phyloP scores from a whole-genome alignment of 1,140 invertebrate genomes.

The Phenacoccus solenopsis region DNA sequence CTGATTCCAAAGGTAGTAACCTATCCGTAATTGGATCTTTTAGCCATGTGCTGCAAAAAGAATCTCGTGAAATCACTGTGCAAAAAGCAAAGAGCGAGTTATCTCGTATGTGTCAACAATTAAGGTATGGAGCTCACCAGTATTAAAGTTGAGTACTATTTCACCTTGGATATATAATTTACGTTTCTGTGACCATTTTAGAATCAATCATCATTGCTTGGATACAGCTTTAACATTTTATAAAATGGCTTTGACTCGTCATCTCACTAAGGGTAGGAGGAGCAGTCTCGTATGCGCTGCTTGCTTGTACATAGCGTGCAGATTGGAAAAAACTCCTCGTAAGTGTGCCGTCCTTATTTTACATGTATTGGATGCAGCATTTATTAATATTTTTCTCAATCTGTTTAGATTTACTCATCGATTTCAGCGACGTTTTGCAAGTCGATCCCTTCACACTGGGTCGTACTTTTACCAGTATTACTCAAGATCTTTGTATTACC shows the following conservation, averaged over 20 bases:
- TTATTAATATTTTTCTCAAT: constrained; percentile 25
- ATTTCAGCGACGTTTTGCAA: constrained; percentile 92
- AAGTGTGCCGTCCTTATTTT: constrained; percentile 49
- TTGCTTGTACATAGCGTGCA: constrained; percentile 94
- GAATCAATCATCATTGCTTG: constrained; percentile 78
- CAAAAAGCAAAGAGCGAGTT: constrained; percentile 76
- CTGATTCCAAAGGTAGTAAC: constrained; percentile 65
- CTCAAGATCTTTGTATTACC: constrained; percentile 79
- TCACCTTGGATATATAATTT: background rate
- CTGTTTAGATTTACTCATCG: constrained; percentile 76
- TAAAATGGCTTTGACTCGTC: constrained; percentile 80
- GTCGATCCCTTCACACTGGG: constrained; percentile 93
- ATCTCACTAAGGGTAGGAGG: constrained; percentile 82
- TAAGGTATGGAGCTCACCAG: constrained; percentile 37
- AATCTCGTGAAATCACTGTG: constrained; percentile 80
- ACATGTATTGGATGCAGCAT: background rate
- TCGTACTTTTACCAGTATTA: constrained; percentile 76
- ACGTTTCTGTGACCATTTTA: constrained; percentile 27
- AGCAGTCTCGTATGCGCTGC: constrained; percentile 88
- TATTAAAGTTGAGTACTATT: constrained; percentile 11
- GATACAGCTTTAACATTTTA: constrained; percentile 93
- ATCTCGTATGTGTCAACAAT: constrained; percentile 58
- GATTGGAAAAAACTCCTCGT: constrained; percentile 86
- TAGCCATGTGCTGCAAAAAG: constrained; percentile 64
- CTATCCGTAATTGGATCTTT: constrained; percentile 59